phyloP scores from a whole-genome alignment of 1,140 invertebrate species.

The Drosophila tani region DNA sequence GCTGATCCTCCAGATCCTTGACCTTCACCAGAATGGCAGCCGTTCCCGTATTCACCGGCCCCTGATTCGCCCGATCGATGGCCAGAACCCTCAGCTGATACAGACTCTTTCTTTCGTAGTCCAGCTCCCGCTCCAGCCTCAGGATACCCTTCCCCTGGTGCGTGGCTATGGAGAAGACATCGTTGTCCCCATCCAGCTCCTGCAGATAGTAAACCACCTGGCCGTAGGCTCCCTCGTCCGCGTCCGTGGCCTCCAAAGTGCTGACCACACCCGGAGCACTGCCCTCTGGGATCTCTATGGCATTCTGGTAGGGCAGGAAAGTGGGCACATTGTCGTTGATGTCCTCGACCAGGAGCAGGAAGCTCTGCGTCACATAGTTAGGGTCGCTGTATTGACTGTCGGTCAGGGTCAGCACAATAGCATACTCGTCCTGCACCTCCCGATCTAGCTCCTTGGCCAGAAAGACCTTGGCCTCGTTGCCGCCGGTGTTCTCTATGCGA shows the following conservation, averaged over 20 bases:
- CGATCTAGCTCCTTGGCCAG: slow-evolving; percentile 95
- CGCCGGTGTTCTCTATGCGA: slow-evolving; percentile 91
- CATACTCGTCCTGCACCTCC: slow-evolving; percentile 95
- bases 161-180: slow-evolving; percentile 92
- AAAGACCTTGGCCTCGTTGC: slow-evolving; percentile 94
- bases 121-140: slow-evolving; percentile 90
- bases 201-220: slow-evolving; percentile 92
- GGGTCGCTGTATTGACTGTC: slow-evolving; percentile 94
- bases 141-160: slow-evolving; percentile 95
- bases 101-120: slow-evolving; percentile 95
- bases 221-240: slow-evolving; percentile 95
- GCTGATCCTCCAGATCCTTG: slow-evolving; percentile 95
- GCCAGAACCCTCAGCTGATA: slow-evolving; percentile 95
- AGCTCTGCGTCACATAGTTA: slow-evolving; percentile 95
- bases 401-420: slow-evolving; percentile 94
- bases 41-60: slow-evolving; percentile 91
- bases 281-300: slow-evolving; percentile 92
- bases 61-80: slow-evolving; percentile 92
- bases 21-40: slow-evolving; percentile 95
- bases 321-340: slow-evolving; percentile 96
- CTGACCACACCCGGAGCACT: slow-evolving; percentile 90
- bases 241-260: slow-evolving; percentile 94
- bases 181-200: slow-evolving; percentile 92
- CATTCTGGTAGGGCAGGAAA: slow-evolving; percentile 93
- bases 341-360: slow-evolving; percentile 95